Conservation (phyloP, 2,113 vertebrate genomes). For the Caranx ignobilis region DNA sequence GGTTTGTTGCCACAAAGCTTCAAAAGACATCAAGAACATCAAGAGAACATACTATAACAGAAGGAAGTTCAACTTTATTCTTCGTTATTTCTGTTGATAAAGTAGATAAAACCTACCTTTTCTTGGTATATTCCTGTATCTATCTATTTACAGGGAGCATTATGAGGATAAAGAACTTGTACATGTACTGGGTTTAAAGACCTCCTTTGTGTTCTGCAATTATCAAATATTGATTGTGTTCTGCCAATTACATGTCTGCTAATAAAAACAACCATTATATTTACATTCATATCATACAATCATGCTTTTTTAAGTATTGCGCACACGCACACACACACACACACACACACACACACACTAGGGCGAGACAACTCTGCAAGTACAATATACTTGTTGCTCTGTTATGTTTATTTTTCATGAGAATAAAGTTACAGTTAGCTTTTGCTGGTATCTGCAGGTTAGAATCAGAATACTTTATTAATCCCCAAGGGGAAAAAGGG, state of each 20-base stretch:
- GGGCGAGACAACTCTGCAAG: too few species aligned
- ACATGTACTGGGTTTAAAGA: neutral
- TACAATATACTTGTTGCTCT: neutral
- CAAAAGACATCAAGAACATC: neutral
- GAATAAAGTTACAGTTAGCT: neutral
- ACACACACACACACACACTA: neutral
- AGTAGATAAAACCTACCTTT: neutral
- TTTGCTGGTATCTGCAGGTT: neutral
- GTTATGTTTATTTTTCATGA: neutral
- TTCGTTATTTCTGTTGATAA: too few species aligned
- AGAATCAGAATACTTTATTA: too few species aligned
- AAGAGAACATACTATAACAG: neutral
- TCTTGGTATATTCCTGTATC: neutral
- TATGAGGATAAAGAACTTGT: neutral
- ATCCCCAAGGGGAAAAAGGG: too few species aligned
- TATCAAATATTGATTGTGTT: neutral
- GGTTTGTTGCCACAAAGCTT: constrained; percentile 6
- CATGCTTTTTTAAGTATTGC: too few species aligned
- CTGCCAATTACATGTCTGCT: neutral
- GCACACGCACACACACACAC: neutral
- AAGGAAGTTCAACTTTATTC: neutral
- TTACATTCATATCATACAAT: neutral
- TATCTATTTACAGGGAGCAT: neutral
- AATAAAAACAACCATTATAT: neutral
- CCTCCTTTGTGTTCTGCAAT: neutral